A percentile compares a stretch with the other conserved stretches of the same genome.
These are phyloP conservation scores for Unio delphinus DNA, from an alignment of 2,888 invertebrate species.

Conservation along the genomic window DNA sequence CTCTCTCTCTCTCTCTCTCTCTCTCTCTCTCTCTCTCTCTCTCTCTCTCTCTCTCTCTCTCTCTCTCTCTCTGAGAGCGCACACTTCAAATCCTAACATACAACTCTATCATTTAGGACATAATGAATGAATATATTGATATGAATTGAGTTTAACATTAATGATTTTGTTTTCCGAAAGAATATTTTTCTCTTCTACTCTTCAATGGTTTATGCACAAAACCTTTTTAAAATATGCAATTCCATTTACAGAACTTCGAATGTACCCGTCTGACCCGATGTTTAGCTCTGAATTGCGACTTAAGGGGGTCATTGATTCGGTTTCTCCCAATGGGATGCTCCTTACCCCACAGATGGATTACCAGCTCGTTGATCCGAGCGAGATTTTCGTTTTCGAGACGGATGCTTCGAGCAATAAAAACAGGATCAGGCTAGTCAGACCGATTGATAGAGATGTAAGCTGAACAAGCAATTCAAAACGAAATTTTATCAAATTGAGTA, in stretches of 20 bases:
- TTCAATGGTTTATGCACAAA: too few species aligned
- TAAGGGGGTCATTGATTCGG: slow-evolving; percentile 2
- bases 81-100: too few species aligned
- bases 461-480: background rate
- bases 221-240: background rate
- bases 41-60: too few species aligned
- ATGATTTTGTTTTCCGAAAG: too few species aligned
- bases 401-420: background rate
- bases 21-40: too few species aligned
- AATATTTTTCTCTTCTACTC: too few species aligned
- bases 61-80: too few species aligned
- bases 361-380: slow-evolving; percentile 1
- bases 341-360: slow-evolving; percentile 4
- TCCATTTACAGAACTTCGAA: slow-evolving; percentile 4
- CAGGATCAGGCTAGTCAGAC: slow-evolving; percentile 3
- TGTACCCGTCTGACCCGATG: slow-evolving; percentile 6
- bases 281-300: background rate
- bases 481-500: too few species aligned
- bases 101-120: too few species aligned
- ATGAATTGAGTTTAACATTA: too few species aligned
- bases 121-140: too few species aligned
- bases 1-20: too few species aligned
- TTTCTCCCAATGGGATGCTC: background rate
- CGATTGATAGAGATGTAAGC: slow-evolving; percentile 8
- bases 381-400: slow-evolving; percentile 5